These are phyloP conservation scores for Sebastes dallii DNA, from an alignment of 2,797 vertebrate species.

Conservation along the genomic window DNA sequence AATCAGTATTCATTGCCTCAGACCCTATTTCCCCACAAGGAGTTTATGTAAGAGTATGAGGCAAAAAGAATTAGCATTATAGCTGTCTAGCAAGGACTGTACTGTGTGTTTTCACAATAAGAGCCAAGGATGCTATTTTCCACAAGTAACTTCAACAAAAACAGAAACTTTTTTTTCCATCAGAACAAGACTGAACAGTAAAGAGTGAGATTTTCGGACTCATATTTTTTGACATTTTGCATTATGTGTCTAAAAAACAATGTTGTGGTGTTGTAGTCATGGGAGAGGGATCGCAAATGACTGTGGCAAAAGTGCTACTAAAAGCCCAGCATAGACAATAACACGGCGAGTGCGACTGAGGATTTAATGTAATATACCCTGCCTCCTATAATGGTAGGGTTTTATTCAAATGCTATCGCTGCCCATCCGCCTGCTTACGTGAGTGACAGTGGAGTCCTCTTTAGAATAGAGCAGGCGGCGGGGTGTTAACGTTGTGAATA, in stretches of 20 bases:
- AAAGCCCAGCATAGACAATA: constrained; percentile 17
- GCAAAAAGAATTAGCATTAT: constrained; percentile 22
- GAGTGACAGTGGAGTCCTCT: constrained; percentile 60
- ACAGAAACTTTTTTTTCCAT: not conserved
- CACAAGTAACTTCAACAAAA: constrained; percentile 7
- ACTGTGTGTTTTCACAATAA: not conserved
- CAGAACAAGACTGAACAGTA: not conserved
- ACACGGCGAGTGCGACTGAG: constrained; percentile 13
- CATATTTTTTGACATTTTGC: not conserved
- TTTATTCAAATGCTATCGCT: constrained; percentile 57
- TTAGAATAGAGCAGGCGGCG: constrained; percentile 50
- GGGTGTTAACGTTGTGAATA: constrained; percentile 37
- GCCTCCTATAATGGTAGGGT: constrained; percentile 18
- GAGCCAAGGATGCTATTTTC: not conserved
- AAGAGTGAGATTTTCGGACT: not conserved
- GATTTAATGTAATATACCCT: constrained; percentile 29
- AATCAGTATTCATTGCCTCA: constrained; percentile 35
- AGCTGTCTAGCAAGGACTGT: not conserved
- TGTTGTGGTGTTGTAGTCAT: not conserved
- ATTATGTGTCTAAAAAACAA: not conserved
- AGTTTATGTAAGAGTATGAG: not conserved
- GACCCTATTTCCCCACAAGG: not conserved
- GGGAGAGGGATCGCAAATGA: constrained; percentile 14
- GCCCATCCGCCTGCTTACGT: constrained; percentile 12
- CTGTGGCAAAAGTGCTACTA: not conserved